phyloP scores from a whole-genome alignment of 2,113 vertebrate species.

The Zosterops lateralis region DNA sequence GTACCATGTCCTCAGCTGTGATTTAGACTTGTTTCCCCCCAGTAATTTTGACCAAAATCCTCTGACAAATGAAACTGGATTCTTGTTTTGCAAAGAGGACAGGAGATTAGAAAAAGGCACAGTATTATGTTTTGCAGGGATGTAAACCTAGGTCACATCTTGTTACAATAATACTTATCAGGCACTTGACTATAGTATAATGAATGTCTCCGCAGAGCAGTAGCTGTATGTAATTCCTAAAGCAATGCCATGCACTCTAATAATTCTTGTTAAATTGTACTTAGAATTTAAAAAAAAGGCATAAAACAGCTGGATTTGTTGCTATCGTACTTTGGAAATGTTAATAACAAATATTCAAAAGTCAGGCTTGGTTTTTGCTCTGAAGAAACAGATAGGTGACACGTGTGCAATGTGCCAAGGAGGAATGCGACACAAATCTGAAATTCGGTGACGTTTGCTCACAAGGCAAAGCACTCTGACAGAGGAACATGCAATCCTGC shows the following conservation, averaged over 20 bases:
- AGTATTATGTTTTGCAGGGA: not conserved
- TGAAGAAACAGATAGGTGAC: not conserved
- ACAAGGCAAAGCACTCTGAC: not conserved
- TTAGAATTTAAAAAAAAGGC: not conserved
- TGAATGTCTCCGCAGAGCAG: not conserved
- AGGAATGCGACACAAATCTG: not conserved
- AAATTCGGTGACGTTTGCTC: not conserved
- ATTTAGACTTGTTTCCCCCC: not conserved
- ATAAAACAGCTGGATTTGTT: not conserved
- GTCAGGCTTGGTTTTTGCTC: not conserved
- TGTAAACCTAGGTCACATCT: not conserved
- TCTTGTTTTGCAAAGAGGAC: not conserved
- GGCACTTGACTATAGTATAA: not conserved
- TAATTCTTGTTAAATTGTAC: not conserved
- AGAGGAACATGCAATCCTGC: not conserved
- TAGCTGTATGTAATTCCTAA: not conserved
- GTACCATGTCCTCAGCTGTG: not conserved
- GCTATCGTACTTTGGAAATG: not conserved
- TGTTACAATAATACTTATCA: not conserved
- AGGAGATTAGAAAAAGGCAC: not conserved
- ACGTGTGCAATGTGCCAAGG: not conserved
- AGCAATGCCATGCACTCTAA: not conserved
- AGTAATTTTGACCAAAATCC: conserved; percentile 31
- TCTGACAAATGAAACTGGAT: not conserved
- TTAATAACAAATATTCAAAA: not conserved